Evolutionary conservation across 2,797 vertebrate species (phyloP).

Genomic region (Antennarius maculatus): DNA sequence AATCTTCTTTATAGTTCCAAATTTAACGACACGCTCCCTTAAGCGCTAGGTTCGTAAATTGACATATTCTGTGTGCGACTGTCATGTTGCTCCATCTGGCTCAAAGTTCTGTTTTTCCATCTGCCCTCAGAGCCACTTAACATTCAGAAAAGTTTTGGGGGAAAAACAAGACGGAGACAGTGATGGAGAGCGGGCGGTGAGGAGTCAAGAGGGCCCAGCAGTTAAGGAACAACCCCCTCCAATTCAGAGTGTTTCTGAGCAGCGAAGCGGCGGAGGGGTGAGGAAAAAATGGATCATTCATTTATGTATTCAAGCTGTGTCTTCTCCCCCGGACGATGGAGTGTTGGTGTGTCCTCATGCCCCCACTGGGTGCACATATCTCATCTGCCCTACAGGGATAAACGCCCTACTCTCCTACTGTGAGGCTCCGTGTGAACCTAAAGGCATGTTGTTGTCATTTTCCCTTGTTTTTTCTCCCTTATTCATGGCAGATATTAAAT

Average conservation of each 20-base stretch:
- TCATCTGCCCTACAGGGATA: conserved; percentile 64
- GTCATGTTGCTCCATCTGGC: conserved; percentile 44
- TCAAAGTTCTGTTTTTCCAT: conserved; percentile 42
- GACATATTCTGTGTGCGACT: conserved; percentile 24
- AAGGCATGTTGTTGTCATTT: conserved; percentile 66
- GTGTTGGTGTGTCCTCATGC: conserved; percentile 55
- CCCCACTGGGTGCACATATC: conserved; percentile 61
- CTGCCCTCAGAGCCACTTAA: conserved; percentile 40
- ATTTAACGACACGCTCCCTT: background rate
- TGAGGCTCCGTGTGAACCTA: conserved; percentile 50
- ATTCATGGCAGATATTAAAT: conserved; percentile 75
- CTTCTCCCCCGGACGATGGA: conserved; percentile 41
- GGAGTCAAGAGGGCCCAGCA: conserved; percentile 42
- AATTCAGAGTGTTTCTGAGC: conserved; percentile 40
- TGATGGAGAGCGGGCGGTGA: conserved; percentile 37
- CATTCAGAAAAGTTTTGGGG: conserved; percentile 44
- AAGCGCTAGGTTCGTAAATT: conserved; percentile 8
- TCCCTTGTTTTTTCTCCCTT: conserved; percentile 32
- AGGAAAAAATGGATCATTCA: conserved; percentile 56
- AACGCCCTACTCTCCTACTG: conserved; percentile 59
- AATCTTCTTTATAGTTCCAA: background rate
- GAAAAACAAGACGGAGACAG: conserved; percentile 43
- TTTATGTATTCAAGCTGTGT: conserved; percentile 69
- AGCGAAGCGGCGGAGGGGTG: conserved; percentile 34
- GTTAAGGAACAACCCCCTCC: conserved; percentile 37